phyloP scores from a whole-genome alignment of 2,113 vertebrate genomes.

The Notechis scutatus region DNA sequence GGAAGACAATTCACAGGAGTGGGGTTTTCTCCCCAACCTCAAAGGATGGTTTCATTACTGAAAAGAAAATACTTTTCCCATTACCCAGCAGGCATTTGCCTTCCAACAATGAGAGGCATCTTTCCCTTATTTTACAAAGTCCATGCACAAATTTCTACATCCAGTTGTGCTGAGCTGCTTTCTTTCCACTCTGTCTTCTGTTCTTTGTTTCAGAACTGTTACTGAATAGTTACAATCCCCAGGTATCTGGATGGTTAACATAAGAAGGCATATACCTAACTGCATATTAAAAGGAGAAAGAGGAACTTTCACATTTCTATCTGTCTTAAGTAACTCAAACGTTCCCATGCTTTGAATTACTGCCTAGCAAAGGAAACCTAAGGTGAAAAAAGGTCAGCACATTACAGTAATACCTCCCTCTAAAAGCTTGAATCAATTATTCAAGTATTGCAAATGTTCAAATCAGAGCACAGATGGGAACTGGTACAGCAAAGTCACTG shows the following conservation, averaged over 20 bases:
- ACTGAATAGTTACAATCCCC: slow-evolving; percentile 22
- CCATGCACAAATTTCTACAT: slow-evolving; percentile 56
- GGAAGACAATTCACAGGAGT: slow-evolving; percentile 52
- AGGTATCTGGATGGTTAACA: slow-evolving; percentile 49
- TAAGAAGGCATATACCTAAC: slow-evolving; percentile 52
- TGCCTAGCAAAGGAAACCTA: slow-evolving; percentile 40
- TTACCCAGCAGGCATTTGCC: slow-evolving; percentile 62
- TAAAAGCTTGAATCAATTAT: slow-evolving; percentile 70
- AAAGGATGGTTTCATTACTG: slow-evolving; percentile 66
- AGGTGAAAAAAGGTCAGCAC: slow-evolving; percentile 62
- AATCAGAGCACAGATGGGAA: slow-evolving; percentile 57
- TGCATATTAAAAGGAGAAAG: not conserved
- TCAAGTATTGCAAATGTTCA: slow-evolving; percentile 73
- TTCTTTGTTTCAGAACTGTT: slow-evolving; percentile 41
- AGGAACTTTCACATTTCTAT: slow-evolving; percentile 61
- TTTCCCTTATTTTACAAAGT: slow-evolving; percentile 65
- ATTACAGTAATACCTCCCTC: slow-evolving; percentile 66
- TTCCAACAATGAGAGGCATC: slow-evolving; percentile 57
- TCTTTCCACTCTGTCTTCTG: slow-evolving; percentile 51
- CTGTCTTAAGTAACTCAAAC: slow-evolving; percentile 42
- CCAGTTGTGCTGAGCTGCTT: slow-evolving; percentile 41
- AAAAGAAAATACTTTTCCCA: slow-evolving; percentile 65
- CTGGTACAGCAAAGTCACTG: slow-evolving; percentile 59
- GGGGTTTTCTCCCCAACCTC: slow-evolving; percentile 61
- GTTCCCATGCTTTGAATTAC: slow-evolving; percentile 44